Evolutionary conservation across 2,888 invertebrate genomes (phyloP).

Genomic region (Cremastinae sp.): DNA sequence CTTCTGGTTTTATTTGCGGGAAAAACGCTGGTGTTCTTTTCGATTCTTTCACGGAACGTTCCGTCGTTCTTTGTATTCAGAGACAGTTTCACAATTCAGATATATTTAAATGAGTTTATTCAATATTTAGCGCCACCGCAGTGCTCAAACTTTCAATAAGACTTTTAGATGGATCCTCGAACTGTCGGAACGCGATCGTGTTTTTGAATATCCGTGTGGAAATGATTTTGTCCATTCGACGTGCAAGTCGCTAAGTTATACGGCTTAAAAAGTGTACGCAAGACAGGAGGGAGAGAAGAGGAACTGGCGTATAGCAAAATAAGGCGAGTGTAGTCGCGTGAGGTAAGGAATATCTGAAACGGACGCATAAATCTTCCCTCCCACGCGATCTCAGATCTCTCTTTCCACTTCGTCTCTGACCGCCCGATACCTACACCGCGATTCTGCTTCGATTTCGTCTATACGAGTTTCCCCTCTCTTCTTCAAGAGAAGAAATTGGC

Average conservation of each 20-base stretch:
- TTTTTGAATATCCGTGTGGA: conserved; percentile 62
- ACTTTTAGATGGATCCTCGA: no score
- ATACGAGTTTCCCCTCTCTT: conserved; percentile 32
- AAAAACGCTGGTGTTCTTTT: conserved; percentile 3
- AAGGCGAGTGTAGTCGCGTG: conserved; percentile 63
- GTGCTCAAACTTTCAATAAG: no score
- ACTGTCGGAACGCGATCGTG: neutral
- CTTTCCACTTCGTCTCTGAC: conserved; percentile 1
- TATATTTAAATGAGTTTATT: no score
- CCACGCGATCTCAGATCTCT: conserved; percentile 32
- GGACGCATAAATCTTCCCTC: conserved; percentile 76
- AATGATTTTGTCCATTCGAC: conserved; percentile 55
- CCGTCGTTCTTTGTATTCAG: no score
- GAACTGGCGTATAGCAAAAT: conserved; percentile 6
- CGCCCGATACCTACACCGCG: conserved; percentile 13
- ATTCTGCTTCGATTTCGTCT: conserved; percentile 25
- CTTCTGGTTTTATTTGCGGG: no score
- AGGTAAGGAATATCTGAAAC: conserved; percentile 72
- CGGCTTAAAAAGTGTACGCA: conserved; percentile 13
- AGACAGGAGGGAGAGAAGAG: conserved; percentile 22
- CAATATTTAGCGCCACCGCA: no score
- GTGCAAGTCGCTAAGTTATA: conserved; percentile 31
- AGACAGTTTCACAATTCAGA: no score
- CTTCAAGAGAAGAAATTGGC: conserved; percentile 73
- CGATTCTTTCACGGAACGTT: no score